A percentile compares a stretch with the other conserved stretches of the same genome.
Evolutionary conservation across 2,797 vertebrate species (phyloP).

Genomic region (Capromys pilorides): DNA sequence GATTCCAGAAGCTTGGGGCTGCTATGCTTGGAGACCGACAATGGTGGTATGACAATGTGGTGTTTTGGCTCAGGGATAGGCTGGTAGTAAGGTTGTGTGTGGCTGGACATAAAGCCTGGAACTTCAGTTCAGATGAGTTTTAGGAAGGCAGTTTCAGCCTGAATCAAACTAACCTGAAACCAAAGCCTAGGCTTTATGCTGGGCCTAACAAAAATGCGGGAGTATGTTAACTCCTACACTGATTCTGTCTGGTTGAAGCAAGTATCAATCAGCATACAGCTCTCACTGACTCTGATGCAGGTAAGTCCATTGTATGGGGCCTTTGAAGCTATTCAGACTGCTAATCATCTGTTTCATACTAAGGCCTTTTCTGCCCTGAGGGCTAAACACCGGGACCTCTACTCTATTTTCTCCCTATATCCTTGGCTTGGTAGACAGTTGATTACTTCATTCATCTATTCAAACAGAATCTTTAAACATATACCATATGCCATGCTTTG

Average conservation of each 20-base stretch:
- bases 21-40: background rate
- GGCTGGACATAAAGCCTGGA: background rate
- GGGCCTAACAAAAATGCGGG: background rate
- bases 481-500: background rate
- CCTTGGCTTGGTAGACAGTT: background rate
- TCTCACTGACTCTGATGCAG: background rate
- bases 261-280: background rate
- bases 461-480: background rate
- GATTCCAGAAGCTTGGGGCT: background rate
- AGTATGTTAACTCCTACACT: background rate
- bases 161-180: background rate
- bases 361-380: background rate
- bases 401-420: background rate
- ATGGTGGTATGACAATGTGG: background rate
- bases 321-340: background rate
- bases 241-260: background rate
- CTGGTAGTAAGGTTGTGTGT: background rate
- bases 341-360: background rate
- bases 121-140: background rate
- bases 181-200: background rate
- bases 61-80: background rate
- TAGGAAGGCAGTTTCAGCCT: background rate
- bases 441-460: background rate
- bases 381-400: background rate
- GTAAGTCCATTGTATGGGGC: background rate